phyloP scores from a whole-genome alignment of 2,888 invertebrate genomes.

The Barypeithes pellucidus region DNA sequence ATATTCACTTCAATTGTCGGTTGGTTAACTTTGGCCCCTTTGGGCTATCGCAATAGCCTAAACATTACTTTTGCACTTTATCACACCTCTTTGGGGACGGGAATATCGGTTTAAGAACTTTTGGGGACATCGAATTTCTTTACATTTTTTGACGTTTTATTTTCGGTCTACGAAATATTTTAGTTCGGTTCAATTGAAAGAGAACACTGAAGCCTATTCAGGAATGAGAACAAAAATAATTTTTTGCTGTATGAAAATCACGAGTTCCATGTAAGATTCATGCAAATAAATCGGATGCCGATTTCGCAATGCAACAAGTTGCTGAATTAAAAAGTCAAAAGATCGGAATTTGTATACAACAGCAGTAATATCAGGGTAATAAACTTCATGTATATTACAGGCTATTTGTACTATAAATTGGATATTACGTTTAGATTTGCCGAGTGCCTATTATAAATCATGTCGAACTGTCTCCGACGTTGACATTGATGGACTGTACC shows the following conservation, averaged over 20 bases:
- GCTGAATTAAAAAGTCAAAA: conserved; percentile 43
- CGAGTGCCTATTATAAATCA: conserved; percentile 55
- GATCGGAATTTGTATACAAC: conserved; percentile 46
- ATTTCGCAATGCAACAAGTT: neutral
- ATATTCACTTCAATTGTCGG: conserved; percentile 59
- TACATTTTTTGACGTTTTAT: conserved; percentile 12
- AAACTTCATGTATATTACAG: conserved; percentile 54
- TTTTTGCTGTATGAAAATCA: too few species aligned
- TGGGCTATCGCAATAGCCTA: conserved; percentile 51
- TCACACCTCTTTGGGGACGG: conserved; percentile 51
- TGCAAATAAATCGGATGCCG: too few species aligned
- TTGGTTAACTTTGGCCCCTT: conserved; percentile 52
- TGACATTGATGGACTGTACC: conserved; percentile 56
- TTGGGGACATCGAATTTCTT: conserved; percentile 15
- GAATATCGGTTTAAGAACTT: conserved; percentile 31
- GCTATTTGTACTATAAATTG: conserved; percentile 57
- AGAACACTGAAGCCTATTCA: too few species aligned
- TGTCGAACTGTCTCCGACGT: conserved; percentile 55
- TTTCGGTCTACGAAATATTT: neutral
- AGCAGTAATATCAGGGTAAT: conserved; percentile 42
- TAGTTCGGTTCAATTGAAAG: too few species aligned
- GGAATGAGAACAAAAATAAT: too few species aligned
- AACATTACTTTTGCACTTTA: conserved; percentile 55
- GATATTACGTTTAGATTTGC: conserved; percentile 57
- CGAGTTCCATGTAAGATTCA: too few species aligned